These are phyloP conservation scores for Mimumesa dahlbomi DNA, from an alignment of 2,888 invertebrate genomes.

Conservation along the genomic window DNA sequence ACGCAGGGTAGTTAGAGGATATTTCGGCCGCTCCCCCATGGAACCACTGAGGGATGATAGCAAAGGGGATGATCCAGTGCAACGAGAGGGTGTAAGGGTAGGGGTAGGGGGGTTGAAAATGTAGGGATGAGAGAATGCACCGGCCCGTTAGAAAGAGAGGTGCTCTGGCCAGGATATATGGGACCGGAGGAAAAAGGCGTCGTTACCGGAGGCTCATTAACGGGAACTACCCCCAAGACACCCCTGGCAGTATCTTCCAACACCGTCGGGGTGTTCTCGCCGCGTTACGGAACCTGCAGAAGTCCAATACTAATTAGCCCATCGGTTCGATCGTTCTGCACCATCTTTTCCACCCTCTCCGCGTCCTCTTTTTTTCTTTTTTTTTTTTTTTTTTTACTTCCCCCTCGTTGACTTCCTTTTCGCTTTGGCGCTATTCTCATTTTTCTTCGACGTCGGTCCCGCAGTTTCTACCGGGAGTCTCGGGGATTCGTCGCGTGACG, in stretches of 20 bases:
- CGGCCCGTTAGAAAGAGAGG: conserved; percentile 31
- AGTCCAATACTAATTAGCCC: conserved; percentile 72
- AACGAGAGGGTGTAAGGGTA: conserved; percentile 11
- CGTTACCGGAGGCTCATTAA: conserved; percentile 78
- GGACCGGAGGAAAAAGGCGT: conserved; percentile 70
- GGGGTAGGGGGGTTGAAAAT: conserved; percentile 16
- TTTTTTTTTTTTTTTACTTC: conserved; percentile 1
- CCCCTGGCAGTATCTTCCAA: conserved; percentile 69
- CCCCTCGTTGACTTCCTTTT: conserved; percentile 13
- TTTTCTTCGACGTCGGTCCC: conserved; percentile 9
- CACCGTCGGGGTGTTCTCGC: conserved; percentile 29
- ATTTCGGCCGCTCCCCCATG: too few relatives aligned
- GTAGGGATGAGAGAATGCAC: conserved; percentile 37
- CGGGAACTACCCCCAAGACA: conserved; percentile 74
- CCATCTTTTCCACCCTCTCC: not conserved
- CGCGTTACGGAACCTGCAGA: conserved; percentile 45
- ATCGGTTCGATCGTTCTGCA: conserved; percentile 52
- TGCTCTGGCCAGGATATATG: conserved; percentile 64
- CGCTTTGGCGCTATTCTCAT: conserved; percentile 8
- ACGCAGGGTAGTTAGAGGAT: too few relatives aligned
- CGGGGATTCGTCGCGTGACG: not conserved
- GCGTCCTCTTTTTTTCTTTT: conserved; percentile 28
- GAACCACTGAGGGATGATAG: too few relatives aligned
- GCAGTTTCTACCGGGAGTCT: not conserved
- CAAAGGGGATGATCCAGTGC: conserved; percentile 32